Evolutionary conservation across 2,113 vertebrate species (phyloP).

Genomic region (Silurus asotus): DNA sequence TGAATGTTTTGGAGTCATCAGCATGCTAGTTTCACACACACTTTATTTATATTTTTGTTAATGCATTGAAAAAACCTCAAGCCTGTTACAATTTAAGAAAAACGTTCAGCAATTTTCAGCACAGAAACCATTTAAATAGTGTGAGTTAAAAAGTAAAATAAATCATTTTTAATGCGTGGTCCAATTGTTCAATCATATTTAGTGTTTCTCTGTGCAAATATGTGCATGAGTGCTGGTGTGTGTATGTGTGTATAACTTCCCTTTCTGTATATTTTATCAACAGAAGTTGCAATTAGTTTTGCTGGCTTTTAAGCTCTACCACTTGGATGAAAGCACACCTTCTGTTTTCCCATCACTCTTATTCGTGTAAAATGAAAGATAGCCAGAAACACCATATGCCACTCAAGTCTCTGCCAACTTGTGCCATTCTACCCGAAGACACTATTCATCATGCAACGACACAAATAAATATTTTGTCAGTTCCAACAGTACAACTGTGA

Average conservation of each 20-base stretch:
- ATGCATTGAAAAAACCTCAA: neutral
- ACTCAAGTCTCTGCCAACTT: neutral
- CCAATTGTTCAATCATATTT: neutral
- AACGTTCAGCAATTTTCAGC: neutral
- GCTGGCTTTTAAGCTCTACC: neutral
- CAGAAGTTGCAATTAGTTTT: neutral
- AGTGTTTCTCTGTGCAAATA: neutral
- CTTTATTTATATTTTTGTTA: neutral
- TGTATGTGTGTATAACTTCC: neutral
- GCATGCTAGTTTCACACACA: neutral
- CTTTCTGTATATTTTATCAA: neutral
- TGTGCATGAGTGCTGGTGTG: neutral
- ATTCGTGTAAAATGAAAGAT: neutral
- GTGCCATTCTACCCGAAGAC: neutral
- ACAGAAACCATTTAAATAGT: neutral
- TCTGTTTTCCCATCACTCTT: constrained; percentile 2
- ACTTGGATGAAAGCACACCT: neutral
- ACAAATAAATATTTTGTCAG: constrained; percentile 22
- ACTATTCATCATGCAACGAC: neutral
- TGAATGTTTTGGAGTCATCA: neutral
- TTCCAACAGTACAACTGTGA: neutral
- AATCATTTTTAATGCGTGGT: neutral
- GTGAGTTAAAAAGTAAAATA: neutral
- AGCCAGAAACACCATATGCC: constrained; percentile 31
- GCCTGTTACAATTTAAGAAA: neutral